Evolutionary conservation across 2,888 invertebrate species (phyloP).

Genomic region (Tupiocoris notatus): DNA sequence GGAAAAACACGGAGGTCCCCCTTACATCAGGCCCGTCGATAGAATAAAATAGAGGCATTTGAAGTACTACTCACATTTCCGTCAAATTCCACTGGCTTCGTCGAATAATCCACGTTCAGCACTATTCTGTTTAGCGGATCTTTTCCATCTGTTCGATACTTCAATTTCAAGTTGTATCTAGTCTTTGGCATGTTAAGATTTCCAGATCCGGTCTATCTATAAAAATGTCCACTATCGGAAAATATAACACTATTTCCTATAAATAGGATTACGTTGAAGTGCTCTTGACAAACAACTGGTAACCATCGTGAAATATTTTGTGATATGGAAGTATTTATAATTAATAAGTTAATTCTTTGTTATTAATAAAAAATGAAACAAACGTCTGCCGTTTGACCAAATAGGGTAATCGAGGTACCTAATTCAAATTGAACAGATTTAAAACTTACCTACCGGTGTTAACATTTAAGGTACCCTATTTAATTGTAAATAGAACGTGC

Average conservation of each 20-base stretch:
- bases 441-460: too few species aligned
- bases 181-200: not conserved
- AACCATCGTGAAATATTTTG: not conserved
- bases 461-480: too few species aligned
- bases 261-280: not conserved
- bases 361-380: not conserved
- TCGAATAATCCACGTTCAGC: not conserved
- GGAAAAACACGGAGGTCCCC: conserved; percentile 75
- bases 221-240: too few species aligned
- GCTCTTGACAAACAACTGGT: not conserved
- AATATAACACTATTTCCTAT: too few species aligned
- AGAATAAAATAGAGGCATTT: conserved; percentile 40
- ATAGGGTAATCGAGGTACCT: too few species aligned
- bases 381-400: not conserved
- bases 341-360: not conserved
- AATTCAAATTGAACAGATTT: too few species aligned
- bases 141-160: not conserved
- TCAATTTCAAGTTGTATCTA: not conserved
- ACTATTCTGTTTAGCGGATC: too few species aligned
- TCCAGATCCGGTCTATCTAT: too few species aligned
- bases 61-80: not conserved
- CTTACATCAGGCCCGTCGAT: conserved; percentile 58
- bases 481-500: too few species aligned
- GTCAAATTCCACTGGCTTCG: not conserved
- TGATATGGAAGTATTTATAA: not conserved